These are phyloP conservation scores for Shargacucullia verbasci DNA, from an alignment of 2,888 invertebrate genomes.

Conservation along the genomic window DNA sequence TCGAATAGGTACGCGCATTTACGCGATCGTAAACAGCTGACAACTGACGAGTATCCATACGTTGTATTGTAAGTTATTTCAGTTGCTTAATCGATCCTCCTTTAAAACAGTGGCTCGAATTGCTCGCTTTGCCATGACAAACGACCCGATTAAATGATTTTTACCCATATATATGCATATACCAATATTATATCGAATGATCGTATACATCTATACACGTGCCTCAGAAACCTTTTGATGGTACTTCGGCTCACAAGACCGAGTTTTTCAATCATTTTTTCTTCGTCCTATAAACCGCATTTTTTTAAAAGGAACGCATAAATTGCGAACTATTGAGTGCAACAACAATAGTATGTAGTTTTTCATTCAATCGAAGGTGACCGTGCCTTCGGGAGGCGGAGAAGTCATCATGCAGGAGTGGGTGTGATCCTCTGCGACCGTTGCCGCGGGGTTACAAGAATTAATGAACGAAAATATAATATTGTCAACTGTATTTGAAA, in stretches of 20 bases:
- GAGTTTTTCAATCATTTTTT: conserved; percentile 17
- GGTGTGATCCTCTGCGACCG: conserved; percentile 75
- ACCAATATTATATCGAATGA: too few species aligned
- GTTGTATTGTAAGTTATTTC: too few species aligned
- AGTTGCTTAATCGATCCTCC: too few species aligned
- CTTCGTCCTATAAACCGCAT: conserved; percentile 24
- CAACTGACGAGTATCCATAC: too few species aligned
- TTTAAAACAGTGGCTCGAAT: too few species aligned
- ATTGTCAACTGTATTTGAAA: neutral
- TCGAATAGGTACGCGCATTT: too few species aligned
- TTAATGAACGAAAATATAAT: conserved; percentile 14
- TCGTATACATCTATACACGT: conserved; percentile 4
- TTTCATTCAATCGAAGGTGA: conserved; percentile 41
- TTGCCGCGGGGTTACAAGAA: conserved; percentile 37
- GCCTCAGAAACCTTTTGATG: conserved; percentile 7
- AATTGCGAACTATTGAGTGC: conserved; percentile 60
- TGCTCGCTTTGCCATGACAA: too few species aligned
- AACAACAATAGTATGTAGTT: conserved; percentile 54
- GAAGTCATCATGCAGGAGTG: conserved; percentile 71
- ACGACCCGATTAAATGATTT: too few species aligned
- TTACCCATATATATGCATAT: too few species aligned
- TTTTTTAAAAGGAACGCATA: conserved; percentile 26
- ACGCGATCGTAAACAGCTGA: too few species aligned
- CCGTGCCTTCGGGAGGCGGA: conserved; percentile 64
- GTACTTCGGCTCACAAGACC: neutral